These are phyloP conservation scores for Xylota segnis DNA, from an alignment of 2,888 invertebrate species.

Conservation along the genomic window DNA sequence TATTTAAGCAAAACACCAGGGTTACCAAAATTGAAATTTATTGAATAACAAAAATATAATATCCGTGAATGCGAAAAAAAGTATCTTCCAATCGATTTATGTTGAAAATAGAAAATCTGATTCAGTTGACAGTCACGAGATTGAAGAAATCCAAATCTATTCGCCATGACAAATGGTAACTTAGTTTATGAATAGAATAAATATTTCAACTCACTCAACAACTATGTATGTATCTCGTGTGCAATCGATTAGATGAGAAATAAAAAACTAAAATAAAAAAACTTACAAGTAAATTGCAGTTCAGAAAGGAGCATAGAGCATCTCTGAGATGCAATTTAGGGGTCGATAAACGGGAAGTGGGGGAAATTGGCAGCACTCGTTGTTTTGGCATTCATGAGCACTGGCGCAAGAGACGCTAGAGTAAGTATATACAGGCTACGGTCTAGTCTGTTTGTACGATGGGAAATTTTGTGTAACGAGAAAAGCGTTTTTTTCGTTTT, in stretches of 20 bases:
- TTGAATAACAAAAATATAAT: constrained; percentile 5
- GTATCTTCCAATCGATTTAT: background rate
- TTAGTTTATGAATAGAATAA: background rate
- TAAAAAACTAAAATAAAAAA: no score
- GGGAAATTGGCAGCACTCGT: constrained; percentile 40
- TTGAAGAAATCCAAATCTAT: constrained; percentile 1
- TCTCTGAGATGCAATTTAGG: constrained; percentile 22
- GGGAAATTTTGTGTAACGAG: constrained; percentile 33
- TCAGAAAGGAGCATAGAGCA: background rate
- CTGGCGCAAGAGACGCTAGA: constrained; percentile 30
- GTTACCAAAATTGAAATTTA: constrained; percentile 4
- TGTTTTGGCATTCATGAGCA: constrained; percentile 52
- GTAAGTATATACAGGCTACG: constrained; percentile 1
- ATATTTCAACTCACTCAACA: constrained; percentile 1
- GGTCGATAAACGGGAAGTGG: constrained; percentile 48
- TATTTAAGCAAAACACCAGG: constrained; percentile 30
- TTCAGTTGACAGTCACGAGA: background rate
- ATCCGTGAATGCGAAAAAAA: background rate
- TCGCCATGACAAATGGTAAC: background rate
- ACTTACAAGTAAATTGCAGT: background rate
- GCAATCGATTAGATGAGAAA: constrained; percentile 21
- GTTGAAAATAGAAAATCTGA: background rate
- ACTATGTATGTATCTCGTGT: background rate
- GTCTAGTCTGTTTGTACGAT: constrained; percentile 16
- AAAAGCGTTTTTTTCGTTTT: constrained; percentile 34